Conservation (phyloP, 2,888 invertebrate genomes). For the Cataglyphis rosenhaueri region DNA sequence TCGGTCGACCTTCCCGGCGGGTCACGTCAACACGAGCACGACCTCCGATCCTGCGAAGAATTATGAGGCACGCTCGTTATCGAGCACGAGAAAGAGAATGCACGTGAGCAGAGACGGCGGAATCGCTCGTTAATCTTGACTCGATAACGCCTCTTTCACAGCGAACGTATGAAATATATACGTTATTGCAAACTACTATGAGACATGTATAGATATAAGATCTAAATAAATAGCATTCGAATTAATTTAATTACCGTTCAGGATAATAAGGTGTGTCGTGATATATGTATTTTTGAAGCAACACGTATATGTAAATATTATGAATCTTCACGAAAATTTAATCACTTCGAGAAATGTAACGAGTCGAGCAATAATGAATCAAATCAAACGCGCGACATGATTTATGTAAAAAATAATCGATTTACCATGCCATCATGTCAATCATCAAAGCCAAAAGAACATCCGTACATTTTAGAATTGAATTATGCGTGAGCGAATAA, state of each 20-base stretch:
- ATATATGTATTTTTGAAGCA: neutral
- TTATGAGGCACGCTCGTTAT: slow-evolving; percentile 53
- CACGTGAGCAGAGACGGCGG: slow-evolving; percentile 34
- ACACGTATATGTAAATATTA: neutral
- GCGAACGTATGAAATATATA: slow-evolving; percentile 18
- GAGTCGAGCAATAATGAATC: neutral
- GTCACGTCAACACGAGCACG: slow-evolving; percentile 63
- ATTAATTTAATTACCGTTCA: slow-evolving; percentile 21
- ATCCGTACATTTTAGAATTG: neutral
- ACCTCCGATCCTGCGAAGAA: slow-evolving; percentile 59
- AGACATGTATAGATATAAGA: neutral
- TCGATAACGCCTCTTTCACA: slow-evolving; percentile 51
- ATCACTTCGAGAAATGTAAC: neutral
- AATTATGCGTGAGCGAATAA: slow-evolving; percentile 23
- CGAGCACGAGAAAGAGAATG: slow-evolving; percentile 26
- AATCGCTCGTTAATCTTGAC: slow-evolving; percentile 41
- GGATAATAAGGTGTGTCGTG: slow-evolving; percentile 5
- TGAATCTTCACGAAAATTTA: neutral
- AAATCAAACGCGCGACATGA: neutral
- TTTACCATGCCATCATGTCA: neutral
- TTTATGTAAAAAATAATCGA: neutral
- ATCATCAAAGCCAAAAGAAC: slow-evolving; percentile 10
- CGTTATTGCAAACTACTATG: neutral
- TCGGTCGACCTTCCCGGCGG: slow-evolving; percentile 56
- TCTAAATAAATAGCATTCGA: slow-evolving; percentile 13